Conservation (phyloP, 1,140 invertebrate genomes). For the Sinonovacula constricta region DNA sequence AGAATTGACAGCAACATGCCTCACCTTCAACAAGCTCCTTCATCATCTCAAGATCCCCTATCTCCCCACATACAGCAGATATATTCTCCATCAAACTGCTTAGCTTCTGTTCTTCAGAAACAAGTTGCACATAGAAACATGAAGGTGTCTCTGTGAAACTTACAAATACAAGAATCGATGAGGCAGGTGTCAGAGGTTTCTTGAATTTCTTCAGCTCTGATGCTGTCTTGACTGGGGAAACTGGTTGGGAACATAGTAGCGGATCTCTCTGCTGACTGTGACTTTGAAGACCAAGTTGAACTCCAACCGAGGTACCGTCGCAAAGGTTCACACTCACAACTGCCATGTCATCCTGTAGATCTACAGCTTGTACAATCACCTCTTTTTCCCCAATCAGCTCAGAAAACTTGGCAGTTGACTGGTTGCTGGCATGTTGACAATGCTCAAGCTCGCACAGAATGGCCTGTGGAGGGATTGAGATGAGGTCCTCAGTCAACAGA, state of each 20-base stretch:
- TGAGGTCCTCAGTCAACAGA: slow-evolving; percentile 16
- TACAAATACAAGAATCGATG: slow-evolving; percentile 56
- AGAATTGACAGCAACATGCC: slow-evolving; percentile 86
- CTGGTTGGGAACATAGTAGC: too few species aligned
- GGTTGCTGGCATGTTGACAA: slow-evolving; percentile 23
- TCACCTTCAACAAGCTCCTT: slow-evolving; percentile 76
- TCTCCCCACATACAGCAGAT: slow-evolving; percentile 34
- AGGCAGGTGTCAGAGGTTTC: slow-evolving; percentile 29
- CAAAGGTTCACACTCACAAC: slow-evolving; percentile 17
- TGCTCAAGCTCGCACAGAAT: slow-evolving; percentile 34
- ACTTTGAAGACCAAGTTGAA: slow-evolving; percentile 16
- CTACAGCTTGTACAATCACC: slow-evolving; percentile 3
- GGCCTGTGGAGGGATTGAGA: slow-evolving; percentile 41
- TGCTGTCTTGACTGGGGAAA: not conserved
- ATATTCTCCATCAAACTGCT: slow-evolving; percentile 76
- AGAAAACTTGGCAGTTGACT: slow-evolving; percentile 13
- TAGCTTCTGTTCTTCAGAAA: slow-evolving; percentile 69
- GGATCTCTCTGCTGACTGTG: too few species aligned
- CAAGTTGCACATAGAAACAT: slow-evolving; percentile 80
- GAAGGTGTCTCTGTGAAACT: slow-evolving; percentile 68
- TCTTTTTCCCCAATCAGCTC: slow-evolving; percentile 32
- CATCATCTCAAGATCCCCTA: slow-evolving; percentile 3
- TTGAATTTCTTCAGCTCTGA: not conserved
- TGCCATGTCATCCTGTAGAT: slow-evolving; percentile 8
- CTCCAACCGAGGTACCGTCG: slow-evolving; percentile 14